Percentiles rank a stretch among this genome's conserved stretches.
These are phyloP conservation scores for Teleogryllus oceanicus DNA, from an alignment of 2,888 invertebrate species.

Conservation along the genomic window DNA sequence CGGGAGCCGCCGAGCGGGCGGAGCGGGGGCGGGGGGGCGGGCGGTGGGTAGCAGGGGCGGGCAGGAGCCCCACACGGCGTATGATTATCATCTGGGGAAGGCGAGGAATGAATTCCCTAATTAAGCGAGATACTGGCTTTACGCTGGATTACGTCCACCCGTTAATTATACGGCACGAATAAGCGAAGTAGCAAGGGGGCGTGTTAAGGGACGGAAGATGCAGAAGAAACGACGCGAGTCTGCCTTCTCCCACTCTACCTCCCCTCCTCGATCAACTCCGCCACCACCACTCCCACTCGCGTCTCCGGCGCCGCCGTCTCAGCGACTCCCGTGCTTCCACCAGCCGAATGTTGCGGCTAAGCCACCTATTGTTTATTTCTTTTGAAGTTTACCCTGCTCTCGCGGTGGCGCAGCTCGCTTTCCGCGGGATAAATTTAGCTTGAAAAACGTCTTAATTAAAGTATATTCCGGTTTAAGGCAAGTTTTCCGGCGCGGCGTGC, in stretches of 20 bases:
- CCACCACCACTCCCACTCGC: not conserved
- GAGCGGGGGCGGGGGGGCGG: not conserved
- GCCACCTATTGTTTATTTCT: slow-evolving; percentile 1
- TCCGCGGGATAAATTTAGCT: not conserved
- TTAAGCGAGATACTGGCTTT: slow-evolving; percentile 18
- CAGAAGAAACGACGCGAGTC: not conserved
- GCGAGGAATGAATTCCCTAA: slow-evolving; percentile 18
- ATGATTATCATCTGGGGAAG: not conserved
- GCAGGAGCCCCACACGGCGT: not conserved
- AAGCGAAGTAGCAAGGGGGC: slow-evolving; percentile 10
- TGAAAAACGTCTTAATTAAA: slow-evolving; percentile 18
- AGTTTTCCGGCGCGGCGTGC: not conserved
- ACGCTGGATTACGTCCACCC: slow-evolving; percentile 1
- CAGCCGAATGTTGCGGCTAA: not conserved
- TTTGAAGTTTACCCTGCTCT: not conserved
- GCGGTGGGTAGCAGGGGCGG: slow-evolving; percentile 3
- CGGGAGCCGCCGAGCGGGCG: not conserved
- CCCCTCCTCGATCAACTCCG: not conserved
- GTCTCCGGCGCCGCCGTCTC: not conserved
- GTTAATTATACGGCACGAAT: slow-evolving; percentile 1
- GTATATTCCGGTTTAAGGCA: slow-evolving; percentile 18
- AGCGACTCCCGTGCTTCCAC: not conserved
- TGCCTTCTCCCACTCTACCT: not conserved
- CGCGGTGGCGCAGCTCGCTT: not conserved
- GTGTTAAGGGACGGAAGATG: not conserved